A percentile compares a stretch with the other conserved stretches of the same genome.
Evolutionary conservation across 2,888 invertebrate genomes (phyloP).

Genomic region (Scrobipalpa costella): DNA sequence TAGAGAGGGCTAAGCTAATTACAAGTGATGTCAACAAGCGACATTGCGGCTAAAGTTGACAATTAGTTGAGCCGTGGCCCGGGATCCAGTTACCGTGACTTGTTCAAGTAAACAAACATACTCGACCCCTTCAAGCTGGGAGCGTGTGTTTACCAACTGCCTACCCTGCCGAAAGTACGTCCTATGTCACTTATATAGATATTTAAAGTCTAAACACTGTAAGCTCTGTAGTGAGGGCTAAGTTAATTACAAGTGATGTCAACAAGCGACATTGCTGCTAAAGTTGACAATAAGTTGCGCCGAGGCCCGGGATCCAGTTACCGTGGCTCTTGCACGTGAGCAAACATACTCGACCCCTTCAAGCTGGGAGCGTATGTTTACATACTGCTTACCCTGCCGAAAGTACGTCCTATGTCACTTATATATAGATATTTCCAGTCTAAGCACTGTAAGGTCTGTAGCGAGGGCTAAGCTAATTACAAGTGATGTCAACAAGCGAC

Average conservation of each 20-base stretch:
- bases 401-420: conserved; percentile 4
- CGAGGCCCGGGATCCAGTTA: conserved; percentile 36
- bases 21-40: conserved; percentile 10
- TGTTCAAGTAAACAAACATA: conserved; percentile 58
- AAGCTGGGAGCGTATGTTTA: conserved; percentile 51
- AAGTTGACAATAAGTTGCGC: conserved; percentile 44
- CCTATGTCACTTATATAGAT: neutral
- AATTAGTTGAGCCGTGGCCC: conserved; percentile 35
- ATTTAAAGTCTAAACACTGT: no score
- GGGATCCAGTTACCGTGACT: conserved; percentile 40
- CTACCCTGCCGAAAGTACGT: conserved; percentile 37
- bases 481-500: conserved; percentile 3
- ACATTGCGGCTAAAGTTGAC: conserved; percentile 42
- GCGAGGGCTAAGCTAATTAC: neutral
- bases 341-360: conserved; percentile 53
- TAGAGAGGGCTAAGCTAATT: neutral
- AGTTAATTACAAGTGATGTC: conserved; percentile 13
- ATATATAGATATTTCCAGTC: neutral
- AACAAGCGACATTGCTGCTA: conserved; percentile 31
- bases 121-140: conserved; percentile 44
- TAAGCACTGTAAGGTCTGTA: no score
- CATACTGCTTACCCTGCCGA: conserved; percentile 46
- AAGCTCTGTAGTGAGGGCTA: neutral
- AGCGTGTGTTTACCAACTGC: conserved; percentile 54
- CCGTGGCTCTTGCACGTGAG: conserved; percentile 50